Evolutionary conservation across 2,797 vertebrate species (phyloP), one percentile per base, ranked within the genome.

Genomic region (Halcyon chelicuti): DNA sequence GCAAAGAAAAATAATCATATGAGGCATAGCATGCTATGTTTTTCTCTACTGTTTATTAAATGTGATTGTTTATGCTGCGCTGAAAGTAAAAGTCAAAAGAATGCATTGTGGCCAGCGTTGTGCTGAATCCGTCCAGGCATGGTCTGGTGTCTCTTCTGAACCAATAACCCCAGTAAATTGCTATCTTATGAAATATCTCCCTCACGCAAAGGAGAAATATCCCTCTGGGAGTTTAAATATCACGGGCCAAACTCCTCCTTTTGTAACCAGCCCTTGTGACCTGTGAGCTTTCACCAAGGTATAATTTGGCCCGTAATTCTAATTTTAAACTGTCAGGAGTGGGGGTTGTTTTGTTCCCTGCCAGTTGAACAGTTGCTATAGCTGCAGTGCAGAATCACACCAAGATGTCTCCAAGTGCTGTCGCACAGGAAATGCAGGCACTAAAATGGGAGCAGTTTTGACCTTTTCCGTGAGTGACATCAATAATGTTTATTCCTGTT

Each of bases 401-500:
- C 22, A 28, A 49, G 82, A 75, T 46, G 73, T 96, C 88, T 94
- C 62, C 44, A n/a, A 87, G 90, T 26, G 55, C 83, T 10, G 65
- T 42, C 35, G 79, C 42, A 25, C 75, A 85, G 94, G 80, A 86
- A 97, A 72, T 5, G 51, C 75, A 58, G 94, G 7, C 71, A 21
- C 70, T 44, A 8, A 95, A 76, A 91, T 12, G 88, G 96, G 94
- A 92, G 52, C 60, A 13, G 5, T 76, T 74, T 71, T 92, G 96
- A 95, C 97, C 97, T 88, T 89, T 92, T 54, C 90, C 8, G 6
- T 39, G 72, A 82, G 42, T 61, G 87, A 76, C 97, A 86, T 95
- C 94, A 46, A 35, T 88, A 58, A 79, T 58, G 96, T 97, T 96
- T 95, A 42, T 96, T 96, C 97, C 83, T 93, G 89, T 96, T 97